Evolutionary conservation across 2,113 vertebrate genomes (phyloP).

Genomic region (Platichthys stellatus): DNA sequence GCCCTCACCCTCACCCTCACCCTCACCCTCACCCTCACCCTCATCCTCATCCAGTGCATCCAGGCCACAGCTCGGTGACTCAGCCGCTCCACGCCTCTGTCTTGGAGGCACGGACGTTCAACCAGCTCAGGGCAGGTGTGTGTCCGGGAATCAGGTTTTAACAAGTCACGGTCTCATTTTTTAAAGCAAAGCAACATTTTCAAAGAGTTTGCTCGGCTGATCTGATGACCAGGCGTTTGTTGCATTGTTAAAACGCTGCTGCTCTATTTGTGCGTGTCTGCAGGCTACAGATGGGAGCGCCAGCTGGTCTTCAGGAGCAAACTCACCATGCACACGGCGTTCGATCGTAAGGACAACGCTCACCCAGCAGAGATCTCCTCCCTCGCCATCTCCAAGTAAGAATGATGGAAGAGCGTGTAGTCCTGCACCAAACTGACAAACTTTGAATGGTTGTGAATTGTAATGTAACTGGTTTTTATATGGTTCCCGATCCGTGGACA

Average conservation of each 20-base stretch:
- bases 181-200: neutral
- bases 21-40: slow-evolving; percentile 18
- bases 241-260: neutral
- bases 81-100: slow-evolving; percentile 67
- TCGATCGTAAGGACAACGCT: slow-evolving; percentile 97
- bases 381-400: slow-evolving; percentile 94
- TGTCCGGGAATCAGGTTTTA: neutral
- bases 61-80: slow-evolving; percentile 67
- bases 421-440: too few relatives aligned
- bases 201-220: too few relatives aligned
- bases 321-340: slow-evolving; percentile 98
- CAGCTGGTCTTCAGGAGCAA: slow-evolving; percentile 98
- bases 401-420: neutral
- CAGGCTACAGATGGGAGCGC: slow-evolving; percentile 97
- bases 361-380: slow-evolving; percentile 96
- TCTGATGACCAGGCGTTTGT: neutral
- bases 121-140: slow-evolving; percentile 81
- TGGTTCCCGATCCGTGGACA: too few relatives aligned
- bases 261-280: neutral
- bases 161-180: neutral
- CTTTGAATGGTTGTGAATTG: too few relatives aligned
- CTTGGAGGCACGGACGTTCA: slow-evolving; percentile 75
- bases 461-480: too few relatives aligned
- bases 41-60: slow-evolving; percentile 25
- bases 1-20: slow-evolving; percentile 38